Base-by-base conservation (phyloP, 2,797 vertebrate genomes). In the Pseudochromis fuscus region DNA sequence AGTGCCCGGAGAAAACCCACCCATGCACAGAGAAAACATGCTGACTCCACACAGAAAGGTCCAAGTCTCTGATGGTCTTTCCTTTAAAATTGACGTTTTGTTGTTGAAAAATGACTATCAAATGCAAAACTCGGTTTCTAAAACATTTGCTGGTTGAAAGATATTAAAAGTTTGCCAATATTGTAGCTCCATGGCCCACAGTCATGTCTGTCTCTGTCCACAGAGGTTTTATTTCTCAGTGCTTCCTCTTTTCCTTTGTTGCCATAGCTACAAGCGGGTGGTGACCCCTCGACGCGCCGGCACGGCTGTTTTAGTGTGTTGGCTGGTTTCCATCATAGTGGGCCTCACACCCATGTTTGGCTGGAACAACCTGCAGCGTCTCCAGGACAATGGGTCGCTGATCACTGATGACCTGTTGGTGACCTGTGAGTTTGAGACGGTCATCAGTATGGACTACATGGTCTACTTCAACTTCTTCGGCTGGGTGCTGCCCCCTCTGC, bases 371-470 rank as follows among this genome's bases (percentile, higher is more conserved):
- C 91, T 97, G 64, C 87, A 77, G 18, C 77, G 51, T 59, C 92
- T 96, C 42, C 75, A 58, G 65, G 78, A 85, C 82, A 96, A 95
- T 27, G 77, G 63, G 49, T 91, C 91, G 23, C 8, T 66, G 62
- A 89, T 93, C 0, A 58, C 84, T 8, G 56, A 89, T 0, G 92
- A 95, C 42, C 89, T 94, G 0, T 52, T 95, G 85, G 94, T 99
- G 85, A 93, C 88, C 10, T 99, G 98, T 63, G 84, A 93, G 89
- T 99, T 99, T 8, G 97, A 97, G 94, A 96, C 93, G 0, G 96
- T 99, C 84, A 98, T 99, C 94, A 96, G 96, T 92, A 99, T 99
- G 98, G 93, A 98, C 75, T 99, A 99, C 88, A 99, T 99, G 97
- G 98, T 99, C 51, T 99, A 99, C 91, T 99, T 99, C 92, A 99